Evolutionary conservation across 2,113 vertebrate genomes (phyloP).

Genomic region (Oreochromis niloticus): DNA sequence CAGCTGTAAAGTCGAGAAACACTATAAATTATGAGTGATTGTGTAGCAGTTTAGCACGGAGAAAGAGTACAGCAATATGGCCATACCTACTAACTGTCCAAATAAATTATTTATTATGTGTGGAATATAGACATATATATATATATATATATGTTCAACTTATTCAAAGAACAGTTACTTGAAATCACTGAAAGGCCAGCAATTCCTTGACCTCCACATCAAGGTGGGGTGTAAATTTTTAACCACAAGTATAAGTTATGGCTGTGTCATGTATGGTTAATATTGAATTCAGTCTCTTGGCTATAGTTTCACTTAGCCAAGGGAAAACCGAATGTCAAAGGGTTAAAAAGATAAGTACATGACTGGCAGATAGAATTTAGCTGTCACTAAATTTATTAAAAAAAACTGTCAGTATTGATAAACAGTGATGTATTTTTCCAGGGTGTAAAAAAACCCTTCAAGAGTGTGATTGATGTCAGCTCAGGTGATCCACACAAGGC

Average conservation of each 20-base stretch:
- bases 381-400: neutral
- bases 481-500: slow-evolving; percentile 36
- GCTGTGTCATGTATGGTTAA: neutral
- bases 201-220: neutral
- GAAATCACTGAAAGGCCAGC: neutral
- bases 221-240: neutral
- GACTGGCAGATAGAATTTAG: neutral
- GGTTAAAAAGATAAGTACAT: neutral
- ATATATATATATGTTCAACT: neutral
- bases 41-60: neutral
- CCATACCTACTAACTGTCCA: neutral
- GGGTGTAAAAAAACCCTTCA: slow-evolving; percentile 4
- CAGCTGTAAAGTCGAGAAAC: neutral
- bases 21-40: neutral
- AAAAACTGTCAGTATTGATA: neutral
- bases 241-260: neutral
- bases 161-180: neutral
- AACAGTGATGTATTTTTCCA: neutral
- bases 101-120: neutral
- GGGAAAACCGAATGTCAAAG: neutral
- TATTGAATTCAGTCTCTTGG: neutral
- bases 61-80: neutral
- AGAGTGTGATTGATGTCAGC: slow-evolving; percentile 36
- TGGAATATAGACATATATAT: neutral
- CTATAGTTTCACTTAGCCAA: neutral